Percentiles rank a stretch among this genome's conserved stretches.
Conservation (phyloP, 2,113 vertebrate genomes). For the Turnix velox region DNA sequence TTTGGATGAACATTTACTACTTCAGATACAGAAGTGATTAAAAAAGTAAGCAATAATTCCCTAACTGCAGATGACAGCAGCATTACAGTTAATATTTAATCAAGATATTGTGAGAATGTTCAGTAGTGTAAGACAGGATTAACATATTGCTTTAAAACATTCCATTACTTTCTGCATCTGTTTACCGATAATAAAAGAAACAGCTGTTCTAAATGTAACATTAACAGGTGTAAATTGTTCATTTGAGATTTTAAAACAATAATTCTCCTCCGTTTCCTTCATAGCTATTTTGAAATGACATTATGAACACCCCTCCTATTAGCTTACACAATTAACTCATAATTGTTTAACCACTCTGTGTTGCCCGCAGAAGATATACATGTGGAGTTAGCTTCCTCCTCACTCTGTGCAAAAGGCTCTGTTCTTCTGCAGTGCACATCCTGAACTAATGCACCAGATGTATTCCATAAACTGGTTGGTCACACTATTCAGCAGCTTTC, state of each 20-base stretch:
- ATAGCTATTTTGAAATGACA: constrained; percentile 68
- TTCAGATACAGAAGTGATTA: not conserved
- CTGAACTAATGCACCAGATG: constrained; percentile 81
- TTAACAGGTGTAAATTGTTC: constrained; percentile 80
- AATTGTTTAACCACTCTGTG: constrained; percentile 63
- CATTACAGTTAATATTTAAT: constrained; percentile 71
- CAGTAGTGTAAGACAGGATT: constrained; percentile 77
- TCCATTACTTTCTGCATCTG: constrained; percentile 83
- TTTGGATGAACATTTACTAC: not conserved
- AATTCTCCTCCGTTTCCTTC: constrained; percentile 69
- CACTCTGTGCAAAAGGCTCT: constrained; percentile 59
- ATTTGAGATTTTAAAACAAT: constrained; percentile 72
- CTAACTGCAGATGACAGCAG: constrained; percentile 69
- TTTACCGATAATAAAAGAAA: constrained; percentile 83
- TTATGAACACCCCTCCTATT: constrained; percentile 60
- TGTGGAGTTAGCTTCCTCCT: constrained; percentile 68
- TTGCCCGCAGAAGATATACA: constrained; percentile 54
- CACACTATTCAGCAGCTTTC: constrained; percentile 72
- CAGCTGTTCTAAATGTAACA: constrained; percentile 78
- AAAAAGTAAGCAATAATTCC: constrained; percentile 44
- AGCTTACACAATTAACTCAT: constrained; percentile 62
- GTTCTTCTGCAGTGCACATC: constrained; percentile 71
- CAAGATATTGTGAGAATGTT: constrained; percentile 73
- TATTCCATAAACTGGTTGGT: constrained; percentile 77
- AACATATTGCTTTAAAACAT: constrained; percentile 82